Percentiles rank a stretch among this genome's conserved stretches.
These are phyloP conservation scores for Fopius arisanus DNA, from an alignment of 1,140 invertebrate genomes.

Conservation along the genomic window DNA sequence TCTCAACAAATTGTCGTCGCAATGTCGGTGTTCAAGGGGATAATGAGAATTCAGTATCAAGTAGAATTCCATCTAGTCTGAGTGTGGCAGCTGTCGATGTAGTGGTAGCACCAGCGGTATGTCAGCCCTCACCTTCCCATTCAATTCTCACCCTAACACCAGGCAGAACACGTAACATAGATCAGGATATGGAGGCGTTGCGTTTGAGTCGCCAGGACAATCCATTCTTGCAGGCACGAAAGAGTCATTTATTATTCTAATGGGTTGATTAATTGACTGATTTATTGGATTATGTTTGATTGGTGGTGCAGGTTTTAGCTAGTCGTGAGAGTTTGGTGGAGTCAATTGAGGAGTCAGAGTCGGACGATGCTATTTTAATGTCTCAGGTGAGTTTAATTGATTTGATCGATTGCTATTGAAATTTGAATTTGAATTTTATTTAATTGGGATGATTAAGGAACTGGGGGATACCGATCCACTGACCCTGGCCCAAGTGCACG, in stretches of 20 bases:
- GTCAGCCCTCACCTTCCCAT: conserved; percentile 64
- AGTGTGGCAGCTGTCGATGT: conserved; percentile 65
- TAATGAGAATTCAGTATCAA: conserved; percentile 50
- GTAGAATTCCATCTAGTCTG: conserved; percentile 63
- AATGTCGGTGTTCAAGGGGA: not conserved
- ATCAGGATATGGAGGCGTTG: conserved; percentile 84
- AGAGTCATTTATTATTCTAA: conserved; percentile 23
- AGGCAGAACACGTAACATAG: conserved; percentile 78
- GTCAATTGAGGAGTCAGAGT: conserved; percentile 75
- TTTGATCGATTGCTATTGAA: not conserved
- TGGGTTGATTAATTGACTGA: not conserved
- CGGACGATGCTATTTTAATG: conserved; percentile 79
- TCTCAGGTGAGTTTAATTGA: conserved; percentile 67
- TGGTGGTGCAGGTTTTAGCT: conserved; percentile 73
- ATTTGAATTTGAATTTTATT: not conserved
- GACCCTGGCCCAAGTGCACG: conserved; percentile 80
- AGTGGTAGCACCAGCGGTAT: conserved; percentile 48
- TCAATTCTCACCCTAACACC: conserved; percentile 76
- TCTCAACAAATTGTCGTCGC: conserved; percentile 46
- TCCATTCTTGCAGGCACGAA: conserved; percentile 76
- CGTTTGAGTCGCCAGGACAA: conserved; percentile 82
- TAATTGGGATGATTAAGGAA: conserved; percentile 63
- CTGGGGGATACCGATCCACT: conserved; percentile 74
- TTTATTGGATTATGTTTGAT: conserved; percentile 28
- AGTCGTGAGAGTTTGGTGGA: conserved; percentile 80